A percentile compares a stretch with the other conserved stretches of the same genome.
phyloP scores from a whole-genome alignment of 2,888 invertebrate genomes.

The Drosophila picticornis region DNA sequence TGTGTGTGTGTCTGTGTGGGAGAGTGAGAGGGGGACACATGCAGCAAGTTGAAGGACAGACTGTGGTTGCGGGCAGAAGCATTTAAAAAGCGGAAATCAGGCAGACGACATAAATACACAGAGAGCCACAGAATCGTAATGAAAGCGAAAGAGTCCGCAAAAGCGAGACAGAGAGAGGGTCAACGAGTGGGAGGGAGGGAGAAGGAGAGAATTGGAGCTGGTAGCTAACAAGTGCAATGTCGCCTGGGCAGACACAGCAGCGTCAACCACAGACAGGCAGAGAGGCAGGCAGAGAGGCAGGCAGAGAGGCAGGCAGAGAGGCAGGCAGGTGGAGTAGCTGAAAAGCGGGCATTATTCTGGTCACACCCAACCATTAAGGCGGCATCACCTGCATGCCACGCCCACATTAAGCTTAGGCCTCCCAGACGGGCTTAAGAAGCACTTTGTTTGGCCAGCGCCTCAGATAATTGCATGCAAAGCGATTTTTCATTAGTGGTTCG shows the following conservation, averaged over 20 bases:
- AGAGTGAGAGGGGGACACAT: not conserved
- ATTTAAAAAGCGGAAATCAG: constrained; percentile 80
- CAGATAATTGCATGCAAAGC: constrained; percentile 49
- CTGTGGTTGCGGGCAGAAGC: constrained; percentile 52
- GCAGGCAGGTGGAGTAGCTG: not conserved
- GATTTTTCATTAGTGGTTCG: constrained; percentile 14
- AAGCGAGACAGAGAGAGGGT: not conserved
- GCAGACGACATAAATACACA: constrained; percentile 73
- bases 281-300: constrained; percentile 4
- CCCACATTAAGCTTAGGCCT: constrained; percentile 4
- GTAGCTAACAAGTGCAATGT: constrained; percentile 44
- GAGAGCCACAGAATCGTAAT: constrained; percentile 18
- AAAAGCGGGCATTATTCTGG: not conserved
- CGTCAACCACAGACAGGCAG: not conserved
- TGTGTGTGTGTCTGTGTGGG: constrained; percentile 6
- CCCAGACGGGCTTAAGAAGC: constrained; percentile 4
- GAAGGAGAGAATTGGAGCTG: not conserved
- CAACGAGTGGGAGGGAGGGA: not conserved
- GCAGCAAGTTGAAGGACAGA: constrained; percentile 53
- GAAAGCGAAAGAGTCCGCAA: constrained; percentile 7
- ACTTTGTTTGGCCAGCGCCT: constrained; percentile 19
- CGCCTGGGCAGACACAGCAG: constrained; percentile 6
- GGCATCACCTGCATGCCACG: constrained; percentile 18
- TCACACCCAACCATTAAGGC: constrained; percentile 24
- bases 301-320: constrained; percentile 6